These are phyloP conservation scores for Lepilemur septentrionalis DNA, from an alignment of 2,797 vertebrate species.

Conservation along the genomic window DNA sequence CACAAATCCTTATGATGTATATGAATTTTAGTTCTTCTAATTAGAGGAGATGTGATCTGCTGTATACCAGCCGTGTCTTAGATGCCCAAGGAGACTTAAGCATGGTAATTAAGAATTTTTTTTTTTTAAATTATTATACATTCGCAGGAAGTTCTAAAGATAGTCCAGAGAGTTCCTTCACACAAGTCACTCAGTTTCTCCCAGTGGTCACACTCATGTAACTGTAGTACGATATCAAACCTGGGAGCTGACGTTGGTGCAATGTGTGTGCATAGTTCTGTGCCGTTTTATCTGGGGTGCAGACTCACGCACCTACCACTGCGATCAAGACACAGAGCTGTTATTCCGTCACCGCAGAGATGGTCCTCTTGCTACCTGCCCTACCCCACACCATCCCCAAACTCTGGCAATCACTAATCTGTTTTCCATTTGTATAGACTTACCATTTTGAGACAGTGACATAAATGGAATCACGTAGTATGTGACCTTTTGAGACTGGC, in stretches of 20 bases:
- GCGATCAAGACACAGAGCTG: background rate
- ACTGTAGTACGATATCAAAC: background rate
- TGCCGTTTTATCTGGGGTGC: background rate
- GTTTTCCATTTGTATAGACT: background rate
- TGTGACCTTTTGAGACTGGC: background rate
- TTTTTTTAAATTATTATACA: background rate
- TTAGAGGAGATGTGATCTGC: background rate
- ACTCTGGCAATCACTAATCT: background rate
- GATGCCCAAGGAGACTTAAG: background rate
- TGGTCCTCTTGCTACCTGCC: background rate
- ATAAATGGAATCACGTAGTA: background rate
- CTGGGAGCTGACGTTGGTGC: background rate
- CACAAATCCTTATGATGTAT: background rate
- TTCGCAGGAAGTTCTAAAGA: background rate
- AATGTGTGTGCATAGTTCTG: background rate
- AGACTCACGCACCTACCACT: background rate
- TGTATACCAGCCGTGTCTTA: background rate
- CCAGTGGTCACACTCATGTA: background rate
- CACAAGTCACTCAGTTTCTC: background rate
- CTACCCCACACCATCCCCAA: background rate
- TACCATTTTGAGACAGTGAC: background rate
- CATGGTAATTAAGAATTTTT: background rate
- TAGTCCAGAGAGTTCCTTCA: background rate
- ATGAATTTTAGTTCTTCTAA: background rate
- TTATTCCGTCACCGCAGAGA: background rate